Percentiles rank a stretch among this genome's conserved stretches.
phyloP scores from a whole-genome alignment of 2,113 vertebrate genomes.

The Tragelaphus strepsiceros region DNA sequence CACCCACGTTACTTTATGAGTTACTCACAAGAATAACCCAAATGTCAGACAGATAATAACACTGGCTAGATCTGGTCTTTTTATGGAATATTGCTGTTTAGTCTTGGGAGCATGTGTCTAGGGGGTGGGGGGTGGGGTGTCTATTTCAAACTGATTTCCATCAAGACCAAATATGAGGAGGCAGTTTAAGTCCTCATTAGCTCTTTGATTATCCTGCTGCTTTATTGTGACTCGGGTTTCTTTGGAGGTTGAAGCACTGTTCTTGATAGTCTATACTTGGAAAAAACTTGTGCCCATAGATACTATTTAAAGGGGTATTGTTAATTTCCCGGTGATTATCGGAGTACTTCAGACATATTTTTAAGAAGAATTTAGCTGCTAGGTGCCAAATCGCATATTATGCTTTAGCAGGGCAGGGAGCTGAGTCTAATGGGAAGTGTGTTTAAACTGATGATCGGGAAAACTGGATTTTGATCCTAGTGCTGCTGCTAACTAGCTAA shows the following conservation, averaged over 20 bases:
- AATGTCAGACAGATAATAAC: slow-evolving; percentile 75
- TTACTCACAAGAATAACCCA: slow-evolving; percentile 75
- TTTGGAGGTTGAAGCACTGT: neutral
- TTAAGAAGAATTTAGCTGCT: slow-evolving; percentile 5
- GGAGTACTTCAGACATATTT: slow-evolving; percentile 22
- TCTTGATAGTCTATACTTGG: neutral
- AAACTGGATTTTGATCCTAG: neutral
- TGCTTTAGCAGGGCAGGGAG: neutral
- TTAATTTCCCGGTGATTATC: neutral
- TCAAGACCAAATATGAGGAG: slow-evolving; percentile 36
- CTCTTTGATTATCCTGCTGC: neutral
- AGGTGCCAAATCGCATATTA: slow-evolving; percentile 21
- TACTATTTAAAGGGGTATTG: slow-evolving; percentile 18
- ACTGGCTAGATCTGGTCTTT: slow-evolving; percentile 72
- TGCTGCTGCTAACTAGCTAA: neutral
- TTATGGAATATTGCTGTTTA: slow-evolving; percentile 71
- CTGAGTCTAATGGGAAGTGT: neutral
- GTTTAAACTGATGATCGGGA: neutral
- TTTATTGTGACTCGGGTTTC: neutral
- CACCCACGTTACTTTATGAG: slow-evolving; percentile 73
- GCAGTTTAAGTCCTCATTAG: slow-evolving; percentile 37
- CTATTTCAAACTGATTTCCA: slow-evolving; percentile 57
- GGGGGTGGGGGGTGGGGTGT: neutral
- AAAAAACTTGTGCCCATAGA: neutral
- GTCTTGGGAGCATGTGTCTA: slow-evolving; percentile 55